Conservation (phyloP, 2,797 vertebrate genomes). For the Petrocephalus sullivani region DNA sequence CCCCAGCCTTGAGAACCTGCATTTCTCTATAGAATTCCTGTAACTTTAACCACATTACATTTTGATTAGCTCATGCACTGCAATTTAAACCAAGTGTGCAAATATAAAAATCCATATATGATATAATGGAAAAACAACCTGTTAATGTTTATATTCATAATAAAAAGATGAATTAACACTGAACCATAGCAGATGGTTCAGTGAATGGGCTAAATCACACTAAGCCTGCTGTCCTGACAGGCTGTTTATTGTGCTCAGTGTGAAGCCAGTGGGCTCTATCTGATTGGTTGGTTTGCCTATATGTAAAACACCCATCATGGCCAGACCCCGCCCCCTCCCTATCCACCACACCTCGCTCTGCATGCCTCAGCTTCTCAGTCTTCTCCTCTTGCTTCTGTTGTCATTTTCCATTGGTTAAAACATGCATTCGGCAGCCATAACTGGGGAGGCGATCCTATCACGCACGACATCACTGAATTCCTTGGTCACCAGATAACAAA, state of each 20-base stretch:
- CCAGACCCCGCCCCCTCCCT: background rate
- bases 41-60: background rate
- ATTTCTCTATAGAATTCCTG: background rate
- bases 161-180: background rate
- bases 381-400: background rate
- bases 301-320: background rate
- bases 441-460: background rate
- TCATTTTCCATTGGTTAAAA: background rate
- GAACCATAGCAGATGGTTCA: constrained; percentile 30
- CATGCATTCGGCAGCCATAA: background rate
- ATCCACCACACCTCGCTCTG: constrained; percentile 11
- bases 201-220: background rate
- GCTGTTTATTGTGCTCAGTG: constrained; percentile 34
- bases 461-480: background rate
- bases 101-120: background rate
- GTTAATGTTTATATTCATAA: background rate
- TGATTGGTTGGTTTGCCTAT: background rate
- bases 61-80: background rate
- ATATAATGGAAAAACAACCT: background rate
- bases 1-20: background rate
- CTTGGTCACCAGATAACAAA: background rate
- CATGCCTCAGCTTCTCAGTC: constrained; percentile 27
- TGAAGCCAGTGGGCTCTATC: constrained; percentile 28
- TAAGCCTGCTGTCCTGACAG: background rate
- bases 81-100: background rate